phyloP scores from a whole-genome alignment of 1,140 invertebrate genomes.

The Aphaenogaster rudis region DNA sequence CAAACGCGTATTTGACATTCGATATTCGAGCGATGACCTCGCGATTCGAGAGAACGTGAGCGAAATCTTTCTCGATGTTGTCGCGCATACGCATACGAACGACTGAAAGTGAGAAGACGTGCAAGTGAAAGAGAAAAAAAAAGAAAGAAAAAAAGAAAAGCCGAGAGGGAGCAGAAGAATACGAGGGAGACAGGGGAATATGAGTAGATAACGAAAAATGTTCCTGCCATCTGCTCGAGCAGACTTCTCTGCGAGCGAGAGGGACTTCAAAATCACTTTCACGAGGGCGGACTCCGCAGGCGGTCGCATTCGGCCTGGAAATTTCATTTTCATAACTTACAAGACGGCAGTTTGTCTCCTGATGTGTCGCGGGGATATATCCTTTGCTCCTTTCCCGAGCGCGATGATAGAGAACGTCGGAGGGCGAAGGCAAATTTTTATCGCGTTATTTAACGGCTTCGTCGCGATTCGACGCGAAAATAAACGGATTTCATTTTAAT shows the following conservation, averaged over 20 bases:
- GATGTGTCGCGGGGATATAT: slow-evolving; percentile 45
- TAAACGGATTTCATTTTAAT: not conserved
- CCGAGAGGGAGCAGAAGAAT: slow-evolving; percentile 33
- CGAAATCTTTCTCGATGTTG: slow-evolving; percentile 42
- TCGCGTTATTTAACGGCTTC: not conserved
- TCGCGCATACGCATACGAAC: not conserved
- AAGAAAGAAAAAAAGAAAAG: not conserved
- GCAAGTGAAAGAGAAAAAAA: slow-evolving; percentile 19
- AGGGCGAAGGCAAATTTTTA: slow-evolving; percentile 23
- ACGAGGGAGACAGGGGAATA: slow-evolving; percentile 35
- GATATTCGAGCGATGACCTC: slow-evolving; percentile 65
- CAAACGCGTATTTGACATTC: slow-evolving; percentile 54
- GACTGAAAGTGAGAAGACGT: not conserved
- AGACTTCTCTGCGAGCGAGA: slow-evolving; percentile 48
- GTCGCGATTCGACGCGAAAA: not conserved
- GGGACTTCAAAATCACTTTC: slow-evolving; percentile 66
- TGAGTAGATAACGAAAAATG: slow-evolving; percentile 66
- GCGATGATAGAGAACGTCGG: slow-evolving; percentile 11
- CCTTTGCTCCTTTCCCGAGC: slow-evolving; percentile 11
- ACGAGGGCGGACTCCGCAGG: slow-evolving; percentile 15
- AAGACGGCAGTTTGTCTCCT: slow-evolving; percentile 43
- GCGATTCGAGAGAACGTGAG: slow-evolving; percentile 51
- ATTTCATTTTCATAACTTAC: slow-evolving; percentile 67
- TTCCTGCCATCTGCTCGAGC: slow-evolving; percentile 64
- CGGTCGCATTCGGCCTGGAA: slow-evolving; percentile 41